A percentile compares a stretch with the other conserved stretches of the same genome.
These are phyloP conservation scores for Desmodus rotundus DNA, from an alignment of 2,113 vertebrate genomes.

Conservation along the genomic window DNA sequence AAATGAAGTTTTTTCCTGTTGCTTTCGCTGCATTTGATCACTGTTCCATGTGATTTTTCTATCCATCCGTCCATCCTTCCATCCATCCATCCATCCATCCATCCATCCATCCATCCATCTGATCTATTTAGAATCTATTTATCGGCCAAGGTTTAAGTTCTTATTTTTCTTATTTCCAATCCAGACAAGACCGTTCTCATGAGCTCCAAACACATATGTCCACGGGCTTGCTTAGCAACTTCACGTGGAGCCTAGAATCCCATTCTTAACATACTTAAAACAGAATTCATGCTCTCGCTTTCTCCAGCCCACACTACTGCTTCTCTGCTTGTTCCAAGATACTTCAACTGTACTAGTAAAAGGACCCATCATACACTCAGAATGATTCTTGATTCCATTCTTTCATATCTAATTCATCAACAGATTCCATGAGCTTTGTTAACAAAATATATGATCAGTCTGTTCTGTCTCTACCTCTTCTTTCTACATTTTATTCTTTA, in stretches of 20 bases:
- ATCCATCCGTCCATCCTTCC: too few relatives aligned
- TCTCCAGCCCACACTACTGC: background rate
- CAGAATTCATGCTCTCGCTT: background rate
- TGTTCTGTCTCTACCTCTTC: background rate
- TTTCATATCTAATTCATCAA: background rate
- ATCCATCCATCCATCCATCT: background rate
- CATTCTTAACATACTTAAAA: background rate
- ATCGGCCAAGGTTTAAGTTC: background rate
- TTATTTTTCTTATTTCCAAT: background rate
- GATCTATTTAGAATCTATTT: background rate
- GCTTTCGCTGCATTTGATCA: background rate
- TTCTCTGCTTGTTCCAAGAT: background rate
- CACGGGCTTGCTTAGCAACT: background rate
- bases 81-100: too few relatives aligned
- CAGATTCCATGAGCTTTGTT: background rate
- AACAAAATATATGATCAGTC: background rate
- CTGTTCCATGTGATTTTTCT: too few relatives aligned
- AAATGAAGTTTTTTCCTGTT: background rate
- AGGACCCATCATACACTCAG: background rate
- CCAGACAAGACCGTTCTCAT: background rate
- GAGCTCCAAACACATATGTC: background rate
- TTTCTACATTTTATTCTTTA: background rate
- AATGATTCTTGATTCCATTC: background rate
- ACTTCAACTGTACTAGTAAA: background rate
- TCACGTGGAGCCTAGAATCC: background rate